Evolutionary conservation across 2,888 invertebrate species (phyloP).

Genomic region (Drosophila trichaetosa): DNA sequence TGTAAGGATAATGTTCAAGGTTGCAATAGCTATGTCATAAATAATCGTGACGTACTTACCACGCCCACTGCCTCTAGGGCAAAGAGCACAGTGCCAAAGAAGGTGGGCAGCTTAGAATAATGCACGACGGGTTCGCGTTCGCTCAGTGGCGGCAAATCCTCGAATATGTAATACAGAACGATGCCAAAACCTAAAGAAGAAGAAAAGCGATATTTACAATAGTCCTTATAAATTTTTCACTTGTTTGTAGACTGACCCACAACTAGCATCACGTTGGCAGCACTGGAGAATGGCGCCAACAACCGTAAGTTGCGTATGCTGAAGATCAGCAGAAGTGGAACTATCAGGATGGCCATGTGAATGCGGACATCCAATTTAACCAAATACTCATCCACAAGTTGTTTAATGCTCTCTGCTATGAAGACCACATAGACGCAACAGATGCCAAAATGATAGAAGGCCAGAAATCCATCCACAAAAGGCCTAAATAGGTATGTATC

Average conservation of each 20-base stretch:
- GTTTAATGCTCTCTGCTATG: conserved; percentile 93
- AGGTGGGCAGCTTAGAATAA: conserved; percentile 89
- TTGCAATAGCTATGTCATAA: not conserved
- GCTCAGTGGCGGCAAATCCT: conserved; percentile 86
- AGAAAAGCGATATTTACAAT: not conserved
- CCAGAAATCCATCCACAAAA: conserved; percentile 92
- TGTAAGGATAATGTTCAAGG: not conserved
- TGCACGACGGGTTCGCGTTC: conserved; percentile 85
- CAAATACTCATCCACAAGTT: conserved; percentile 89
- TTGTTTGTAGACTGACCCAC: conserved; percentile 84
- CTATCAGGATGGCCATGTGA: conserved; percentile 87
- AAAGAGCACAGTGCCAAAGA: conserved; percentile 97
- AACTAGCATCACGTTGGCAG: conserved; percentile 94
- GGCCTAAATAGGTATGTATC: conserved; percentile 86
- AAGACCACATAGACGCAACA: conserved; percentile 99
- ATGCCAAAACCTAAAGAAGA: conserved; percentile 88
- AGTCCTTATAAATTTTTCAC: not conserved
- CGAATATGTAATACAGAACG: conserved; percentile 93
- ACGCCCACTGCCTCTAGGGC: conserved; percentile 94
- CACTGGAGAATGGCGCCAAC: conserved; percentile 95
- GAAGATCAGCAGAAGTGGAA: conserved; percentile 90
- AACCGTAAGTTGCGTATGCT: conserved; percentile 92
- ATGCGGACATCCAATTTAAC: conserved; percentile 85
- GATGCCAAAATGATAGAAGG: conserved; percentile 97
- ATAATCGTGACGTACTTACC: conserved; percentile 86